Percentiles rank a stretch among this genome's conserved stretches.
phyloP scores from a whole-genome alignment of 2,113 vertebrate genomes.

The Archocentrus centrarchus region DNA sequence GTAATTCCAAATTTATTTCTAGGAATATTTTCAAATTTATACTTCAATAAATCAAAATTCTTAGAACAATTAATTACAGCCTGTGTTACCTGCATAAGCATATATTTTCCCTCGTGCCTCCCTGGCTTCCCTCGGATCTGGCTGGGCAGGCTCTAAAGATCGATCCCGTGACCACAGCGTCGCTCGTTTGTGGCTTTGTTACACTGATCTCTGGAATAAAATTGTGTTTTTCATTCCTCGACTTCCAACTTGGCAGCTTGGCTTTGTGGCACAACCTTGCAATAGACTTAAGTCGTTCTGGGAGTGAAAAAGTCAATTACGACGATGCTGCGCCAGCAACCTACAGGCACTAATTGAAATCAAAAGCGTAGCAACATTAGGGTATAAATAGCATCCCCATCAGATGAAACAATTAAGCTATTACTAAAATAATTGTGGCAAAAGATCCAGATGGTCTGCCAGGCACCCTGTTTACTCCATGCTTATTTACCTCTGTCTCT shows the following conservation, averaged over 20 bases:
- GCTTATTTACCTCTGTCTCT: slow-evolving; percentile 32
- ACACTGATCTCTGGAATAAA: slow-evolving; percentile 4
- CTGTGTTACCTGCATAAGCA: not conserved
- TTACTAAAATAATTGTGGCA: not conserved
- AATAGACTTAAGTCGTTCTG: not conserved
- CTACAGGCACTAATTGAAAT: not conserved
- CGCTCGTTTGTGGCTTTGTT: slow-evolving; percentile 31
- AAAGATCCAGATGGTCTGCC: slow-evolving; percentile 43
- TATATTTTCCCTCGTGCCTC: not conserved
- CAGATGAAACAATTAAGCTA: slow-evolving; percentile 10
- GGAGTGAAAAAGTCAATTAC: not conserved
- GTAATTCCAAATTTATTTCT: too few species aligned
- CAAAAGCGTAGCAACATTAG: slow-evolving; percentile 19
- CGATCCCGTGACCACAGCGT: slow-evolving; percentile 12
- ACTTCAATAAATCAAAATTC: too few species aligned
- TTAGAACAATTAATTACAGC: not conserved
- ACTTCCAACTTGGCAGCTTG: slow-evolving; percentile 16
- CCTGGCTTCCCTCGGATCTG: not conserved
- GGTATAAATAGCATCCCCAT: slow-evolving; percentile 12
- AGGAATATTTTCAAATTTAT: too few species aligned
- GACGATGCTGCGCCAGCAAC: not conserved
- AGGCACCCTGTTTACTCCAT: not conserved
- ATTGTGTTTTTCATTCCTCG: slow-evolving; percentile 15
- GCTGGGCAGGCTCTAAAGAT: slow-evolving; percentile 22
- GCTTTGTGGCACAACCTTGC: slow-evolving; percentile 30